A percentile compares a stretch with the other conserved stretches of the same genome.
phyloP scores from a whole-genome alignment of 2,113 vertebrate species.

The Conger conger region DNA sequence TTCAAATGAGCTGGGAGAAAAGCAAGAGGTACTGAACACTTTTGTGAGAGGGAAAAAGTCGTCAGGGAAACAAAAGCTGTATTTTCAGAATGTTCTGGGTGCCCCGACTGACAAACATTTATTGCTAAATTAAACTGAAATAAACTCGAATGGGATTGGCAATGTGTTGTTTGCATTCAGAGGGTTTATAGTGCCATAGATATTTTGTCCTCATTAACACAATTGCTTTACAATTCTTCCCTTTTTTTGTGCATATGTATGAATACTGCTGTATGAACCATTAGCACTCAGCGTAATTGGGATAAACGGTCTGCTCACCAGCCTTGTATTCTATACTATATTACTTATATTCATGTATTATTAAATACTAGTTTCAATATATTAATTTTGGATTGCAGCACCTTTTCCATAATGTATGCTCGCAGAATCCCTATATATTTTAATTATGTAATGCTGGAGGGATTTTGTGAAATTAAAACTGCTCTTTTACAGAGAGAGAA shows the following conservation, averaged over 20 bases:
- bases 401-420: no score
- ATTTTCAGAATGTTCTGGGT: neutral
- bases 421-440: neutral
- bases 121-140: neutral
- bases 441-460: neutral
- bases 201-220: neutral
- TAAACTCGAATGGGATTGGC: neutral
- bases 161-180: neutral
- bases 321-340: no score
- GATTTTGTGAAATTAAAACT: neutral
- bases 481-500: neutral
- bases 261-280: neutral
- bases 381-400: no score
- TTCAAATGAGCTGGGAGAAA: neutral
- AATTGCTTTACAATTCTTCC: neutral
- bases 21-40: neutral
- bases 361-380: no score
- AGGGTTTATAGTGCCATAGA: neutral
- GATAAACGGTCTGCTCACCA: no score
- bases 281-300: neutral
- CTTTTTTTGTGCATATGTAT: neutral
- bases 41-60: neutral
- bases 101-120: neutral
- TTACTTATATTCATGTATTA: no score
- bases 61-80: neutral